Conservation (phyloP, 2,888 invertebrate species). For the Nymphalis c-album region DNA sequence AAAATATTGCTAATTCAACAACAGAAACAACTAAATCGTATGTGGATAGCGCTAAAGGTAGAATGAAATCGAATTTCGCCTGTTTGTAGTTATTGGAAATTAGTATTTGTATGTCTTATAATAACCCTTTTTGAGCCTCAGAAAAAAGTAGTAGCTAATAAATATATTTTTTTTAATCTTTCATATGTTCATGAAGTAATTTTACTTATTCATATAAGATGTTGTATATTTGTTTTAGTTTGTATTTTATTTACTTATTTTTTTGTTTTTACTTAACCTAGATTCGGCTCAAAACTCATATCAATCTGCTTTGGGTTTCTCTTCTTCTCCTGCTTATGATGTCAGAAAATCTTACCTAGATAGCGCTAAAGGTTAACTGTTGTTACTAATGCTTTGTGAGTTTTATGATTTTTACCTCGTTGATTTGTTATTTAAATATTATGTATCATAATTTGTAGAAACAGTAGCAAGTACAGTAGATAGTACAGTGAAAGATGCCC, state of each 20-base stretch:
- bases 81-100: constrained; percentile 29
- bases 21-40: constrained; percentile 59
- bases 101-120: constrained; percentile 24
- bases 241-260: constrained; percentile 41
- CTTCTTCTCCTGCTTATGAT: constrained; percentile 62
- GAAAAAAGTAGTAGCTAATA: constrained; percentile 7
- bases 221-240: constrained; percentile 35
- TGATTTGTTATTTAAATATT: constrained; percentile 22
- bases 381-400: constrained; percentile 14
- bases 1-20: constrained; percentile 55
- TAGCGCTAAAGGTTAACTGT: constrained; percentile 51
- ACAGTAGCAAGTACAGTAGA: constrained; percentile 65
- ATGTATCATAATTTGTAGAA: constrained; percentile 52
- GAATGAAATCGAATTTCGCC: constrained; percentile 15
- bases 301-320: constrained; percentile 55
- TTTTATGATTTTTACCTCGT: constrained; percentile 5
- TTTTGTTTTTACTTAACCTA: constrained; percentile 51
- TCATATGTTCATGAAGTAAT: not conserved
- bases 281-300: constrained; percentile 61
- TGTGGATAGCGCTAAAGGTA: constrained; percentile 67
- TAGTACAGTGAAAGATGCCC: constrained; percentile 70
- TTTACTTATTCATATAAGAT: not conserved
- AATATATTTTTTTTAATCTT: too few species aligned
- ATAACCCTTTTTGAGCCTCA: constrained; percentile 3
- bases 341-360: constrained; percentile 61